Evolutionary conservation across 2,888 invertebrate species (phyloP), one percentile per base, ranked within the genome.

Genomic region (Parelbella ahira): DNA sequence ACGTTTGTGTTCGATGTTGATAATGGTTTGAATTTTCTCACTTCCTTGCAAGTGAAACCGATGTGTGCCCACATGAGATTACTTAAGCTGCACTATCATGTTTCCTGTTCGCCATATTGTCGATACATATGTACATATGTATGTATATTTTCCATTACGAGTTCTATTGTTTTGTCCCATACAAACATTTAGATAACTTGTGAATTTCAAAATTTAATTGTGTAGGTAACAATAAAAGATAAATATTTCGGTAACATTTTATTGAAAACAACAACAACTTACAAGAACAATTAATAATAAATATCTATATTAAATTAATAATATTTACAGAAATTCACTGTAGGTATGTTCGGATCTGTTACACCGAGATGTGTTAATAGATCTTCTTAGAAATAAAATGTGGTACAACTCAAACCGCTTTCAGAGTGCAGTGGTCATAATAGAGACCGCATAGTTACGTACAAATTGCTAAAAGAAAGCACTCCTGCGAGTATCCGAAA

Each of bases 261-360:
- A 49, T 56, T 56, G 29, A 29, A 30, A 66, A 70, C 60, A 78
- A 69, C 58, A 77, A 72, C 66, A 70, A 67, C 60, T 58, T 62
- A 53, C 39, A 36, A 48, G 47, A 53, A 56, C 51, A 63, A 56
- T 61, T 68, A 59, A 56, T 73, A 81, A 83, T 82, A 82, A 82
- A 83, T 82, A 79, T 64, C 71, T 68, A 61, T 45, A 68, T 68
- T 67, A 73, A 60, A 11, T 46, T 49, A 53, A 54, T 51, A 59
- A 54, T 81, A 86, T 86, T 75, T 84, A 84, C 82, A 86, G 67
- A 78, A 74, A 80, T 71, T 77, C 80, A 81, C 75, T 65, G n/a
- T n/a, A n/a, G n/a, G 63, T 59, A 60, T 61, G 60, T 57, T 60
- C 58, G 60, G 45, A 50, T 44, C 45, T 42, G 46, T 42, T 27